Evolutionary conservation across 2,888 invertebrate species (phyloP).

Genomic region (Deilephila elpenor): DNA sequence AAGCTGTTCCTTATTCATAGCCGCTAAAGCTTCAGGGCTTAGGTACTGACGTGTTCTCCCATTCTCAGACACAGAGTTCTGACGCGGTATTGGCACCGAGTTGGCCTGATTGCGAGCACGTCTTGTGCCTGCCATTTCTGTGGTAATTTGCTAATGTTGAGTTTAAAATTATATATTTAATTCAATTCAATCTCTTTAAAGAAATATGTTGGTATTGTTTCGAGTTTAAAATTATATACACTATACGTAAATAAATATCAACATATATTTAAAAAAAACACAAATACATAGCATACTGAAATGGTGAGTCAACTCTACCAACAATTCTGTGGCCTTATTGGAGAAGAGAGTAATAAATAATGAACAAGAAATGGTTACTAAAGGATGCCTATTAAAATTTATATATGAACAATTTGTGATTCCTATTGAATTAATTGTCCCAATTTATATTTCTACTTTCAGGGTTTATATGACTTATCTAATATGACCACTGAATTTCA

Average conservation of each 20-base stretch:
- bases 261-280: slow-evolving; percentile 17
- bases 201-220: slow-evolving; percentile 10
- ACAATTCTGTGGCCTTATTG: slow-evolving; percentile 5
- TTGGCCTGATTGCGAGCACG: slow-evolving; percentile 76
- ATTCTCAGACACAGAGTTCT: slow-evolving; percentile 75
- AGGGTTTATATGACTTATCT: not conserved
- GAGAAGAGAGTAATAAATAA: not conserved
- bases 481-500: not conserved
- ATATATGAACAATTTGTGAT: too few species aligned
- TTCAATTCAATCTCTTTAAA: slow-evolving; percentile 6
- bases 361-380: too few species aligned
- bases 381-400: too few species aligned
- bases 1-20: slow-evolving; percentile 88
- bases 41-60: slow-evolving; percentile 74
- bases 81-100: slow-evolving; percentile 72
- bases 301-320: not conserved
- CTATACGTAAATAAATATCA: slow-evolving; percentile 16
- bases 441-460: too few species aligned
- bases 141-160: slow-evolving; percentile 42
- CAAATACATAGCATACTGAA: slow-evolving; percentile 14
- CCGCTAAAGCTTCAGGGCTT: slow-evolving; percentile 81
- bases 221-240: not conserved
- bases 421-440: too few species aligned
- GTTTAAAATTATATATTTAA: slow-evolving; percentile 37
- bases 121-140: slow-evolving; percentile 73